Percentiles rank a stretch among this genome's conserved stretches.
Evolutionary conservation across 2,113 vertebrate genomes (phyloP).

Genomic region (Pluvialis apricaria): DNA sequence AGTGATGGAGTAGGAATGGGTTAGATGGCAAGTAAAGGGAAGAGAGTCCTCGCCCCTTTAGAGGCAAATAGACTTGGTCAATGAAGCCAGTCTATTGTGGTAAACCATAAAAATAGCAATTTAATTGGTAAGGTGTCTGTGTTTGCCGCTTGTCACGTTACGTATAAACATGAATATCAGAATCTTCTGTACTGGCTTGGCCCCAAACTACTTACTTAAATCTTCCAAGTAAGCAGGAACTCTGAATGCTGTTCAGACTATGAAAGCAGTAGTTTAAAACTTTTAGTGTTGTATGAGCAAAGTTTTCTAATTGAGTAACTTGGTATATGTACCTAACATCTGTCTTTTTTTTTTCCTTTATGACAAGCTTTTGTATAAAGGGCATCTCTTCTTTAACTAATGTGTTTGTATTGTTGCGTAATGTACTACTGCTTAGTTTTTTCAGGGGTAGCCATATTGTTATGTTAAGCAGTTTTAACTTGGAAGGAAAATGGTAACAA

Average conservation of each 20-base stretch:
- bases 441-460: background rate
- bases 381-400: background rate
- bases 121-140: background rate
- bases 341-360: background rate
- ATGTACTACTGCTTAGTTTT: background rate
- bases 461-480: background rate
- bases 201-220: background rate
- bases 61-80: background rate
- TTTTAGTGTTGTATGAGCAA: background rate
- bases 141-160: background rate
- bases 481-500: background rate
- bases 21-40: background rate
- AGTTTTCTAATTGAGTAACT: background rate
- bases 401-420: background rate
- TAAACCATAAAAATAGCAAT: background rate
- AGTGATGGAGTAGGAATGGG: background rate
- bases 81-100: background rate
- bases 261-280: background rate
- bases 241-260: background rate
- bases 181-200: background rate
- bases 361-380: background rate
- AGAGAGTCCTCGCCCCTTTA: background rate
- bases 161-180: background rate
- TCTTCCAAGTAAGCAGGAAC: background rate
- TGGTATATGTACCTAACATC: background rate